These are phyloP conservation scores for Glossophaga mutica DNA, from an alignment of 2,797 vertebrate species.

Conservation along the genomic window DNA sequence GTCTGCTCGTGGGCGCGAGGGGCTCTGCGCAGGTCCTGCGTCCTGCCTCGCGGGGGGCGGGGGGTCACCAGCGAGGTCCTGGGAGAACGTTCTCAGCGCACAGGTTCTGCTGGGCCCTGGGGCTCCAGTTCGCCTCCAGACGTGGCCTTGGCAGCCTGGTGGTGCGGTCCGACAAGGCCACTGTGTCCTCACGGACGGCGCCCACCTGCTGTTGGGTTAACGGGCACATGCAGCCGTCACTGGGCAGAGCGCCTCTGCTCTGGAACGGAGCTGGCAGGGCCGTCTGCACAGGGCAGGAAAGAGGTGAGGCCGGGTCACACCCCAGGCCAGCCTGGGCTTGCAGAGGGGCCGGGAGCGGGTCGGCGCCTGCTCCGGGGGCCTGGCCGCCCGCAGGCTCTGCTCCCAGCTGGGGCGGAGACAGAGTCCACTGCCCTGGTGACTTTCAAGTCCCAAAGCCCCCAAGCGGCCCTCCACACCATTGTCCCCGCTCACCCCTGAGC, in stretches of 20 bases:
- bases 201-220: not conserved
- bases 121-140: not conserved
- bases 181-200: not conserved
- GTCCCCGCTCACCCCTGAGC: not conserved
- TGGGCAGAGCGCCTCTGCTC: not conserved
- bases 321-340: not conserved
- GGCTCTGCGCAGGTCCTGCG: not conserved
- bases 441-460: not conserved
- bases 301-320: not conserved
- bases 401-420: not conserved
- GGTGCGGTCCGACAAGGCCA: not conserved
- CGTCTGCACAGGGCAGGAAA: not conserved
- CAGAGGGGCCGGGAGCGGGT: not conserved
- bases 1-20: not conserved
- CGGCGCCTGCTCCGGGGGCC: not conserved
- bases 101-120: not conserved
- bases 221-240: rapidly evolving
- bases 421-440: not conserved
- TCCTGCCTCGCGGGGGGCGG: not conserved
- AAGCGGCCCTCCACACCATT: not conserved
- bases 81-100: not conserved
- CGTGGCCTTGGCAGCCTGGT: not conserved
- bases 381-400: no score
- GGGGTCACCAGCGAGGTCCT: not conserved
- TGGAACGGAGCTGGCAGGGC: not conserved